Base-by-base conservation (phyloP, 2,888 invertebrate genomes). In the Rhamphomyia laevipes region DNA sequence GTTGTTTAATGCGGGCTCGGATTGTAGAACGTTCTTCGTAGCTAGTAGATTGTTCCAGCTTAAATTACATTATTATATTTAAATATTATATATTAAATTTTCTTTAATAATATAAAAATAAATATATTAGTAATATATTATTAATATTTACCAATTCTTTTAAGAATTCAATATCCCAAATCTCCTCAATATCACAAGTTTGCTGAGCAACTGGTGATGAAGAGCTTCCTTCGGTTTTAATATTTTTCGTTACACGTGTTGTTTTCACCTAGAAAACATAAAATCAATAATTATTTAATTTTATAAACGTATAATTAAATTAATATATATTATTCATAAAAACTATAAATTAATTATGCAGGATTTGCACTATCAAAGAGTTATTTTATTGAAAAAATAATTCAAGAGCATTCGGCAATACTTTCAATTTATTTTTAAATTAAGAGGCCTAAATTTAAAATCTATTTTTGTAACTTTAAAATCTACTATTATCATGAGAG, bases 11-110 rank as follows among this genome's bases (percentile, higher is more conserved):
- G 71, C 88, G 80, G 62, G 82, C 81, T 68, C 90, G 77, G 66
- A 91, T 81, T 60, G 80, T 78, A 63, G 87, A 82, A 63, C 89
- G 80, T 71, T 86, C 86, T 71, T 90, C 90, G 85, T 88, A 89
- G 69, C 86, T 86, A 58, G 80, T 82, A 69, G 86, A 82, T 72
- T 82, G 80, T 71, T 87, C 86, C 74, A 91, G 77, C 90, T 90
- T 70, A 47, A 52, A 37, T 37, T 37, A n/a, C n/a, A n/a, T n/a
- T n/a, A n/a, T n/a, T n/a, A n/a, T n/a, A 37, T 6, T 21, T 10
- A 38, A 38, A n/a, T 17, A 16, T 16, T 17, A 37, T 9, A 37
- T 13, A n/a, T 6, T 37, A 5, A 13, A 13, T 30, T 16, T 13
- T 43, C 5, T 4, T 9, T 23, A 43, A 27, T 15, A 15, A 43